Percentiles rank a stretch among this genome's conserved stretches.
phyloP scores from a whole-genome alignment of 2,888 invertebrate species.

The Scaptomyza parva region DNA sequence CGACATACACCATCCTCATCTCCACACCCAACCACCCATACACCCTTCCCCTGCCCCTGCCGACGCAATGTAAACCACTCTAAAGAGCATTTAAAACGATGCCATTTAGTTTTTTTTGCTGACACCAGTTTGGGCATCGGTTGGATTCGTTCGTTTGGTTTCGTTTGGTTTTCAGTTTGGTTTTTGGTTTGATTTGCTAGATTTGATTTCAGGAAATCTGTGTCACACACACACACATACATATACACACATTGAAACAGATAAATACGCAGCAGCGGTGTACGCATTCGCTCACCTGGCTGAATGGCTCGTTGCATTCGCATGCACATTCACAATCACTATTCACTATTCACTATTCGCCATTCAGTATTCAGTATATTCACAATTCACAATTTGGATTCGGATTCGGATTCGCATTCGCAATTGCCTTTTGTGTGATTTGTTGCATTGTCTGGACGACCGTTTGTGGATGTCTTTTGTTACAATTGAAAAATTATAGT shows the following conservation, averaged over 20 bases:
- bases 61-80: constrained; percentile 20
- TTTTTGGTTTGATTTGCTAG: constrained; percentile 81
- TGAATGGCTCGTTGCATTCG: constrained; percentile 65
- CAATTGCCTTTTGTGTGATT: constrained; percentile 58
- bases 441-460: constrained; percentile 49
- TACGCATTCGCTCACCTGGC: constrained; percentile 47
- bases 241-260: neutral
- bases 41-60: constrained; percentile 3
- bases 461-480: constrained; percentile 55
- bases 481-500: constrained; percentile 73
- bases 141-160: constrained; percentile 38
- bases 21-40: neutral
- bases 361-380: constrained; percentile 26
- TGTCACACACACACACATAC: constrained; percentile 21
- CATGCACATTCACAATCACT: constrained; percentile 46
- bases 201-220: constrained; percentile 82
- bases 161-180: constrained; percentile 54
- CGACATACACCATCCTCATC: constrained; percentile 3
- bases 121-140: constrained; percentile 54
- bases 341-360: constrained; percentile 24
- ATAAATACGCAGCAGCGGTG: constrained; percentile 1
- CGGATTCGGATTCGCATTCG: constrained; percentile 39
- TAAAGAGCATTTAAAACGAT: constrained; percentile 56
- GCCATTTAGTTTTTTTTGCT: constrained; percentile 59
- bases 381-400: constrained; percentile 30